Conservation (phyloP, 1,140 invertebrate genomes). For the Drosophila malerkotliana region DNA sequence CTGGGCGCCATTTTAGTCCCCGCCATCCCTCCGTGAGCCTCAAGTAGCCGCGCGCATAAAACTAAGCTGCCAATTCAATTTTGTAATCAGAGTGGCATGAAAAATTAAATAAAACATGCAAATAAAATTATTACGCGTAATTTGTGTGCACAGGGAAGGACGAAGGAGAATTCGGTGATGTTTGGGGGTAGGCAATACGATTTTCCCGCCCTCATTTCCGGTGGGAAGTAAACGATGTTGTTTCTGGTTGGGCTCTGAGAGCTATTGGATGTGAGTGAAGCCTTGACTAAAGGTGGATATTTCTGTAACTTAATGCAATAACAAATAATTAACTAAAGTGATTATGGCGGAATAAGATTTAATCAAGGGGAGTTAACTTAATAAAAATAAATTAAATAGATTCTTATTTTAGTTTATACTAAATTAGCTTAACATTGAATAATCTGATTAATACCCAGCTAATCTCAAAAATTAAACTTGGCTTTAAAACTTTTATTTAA, state of each 20-base stretch:
- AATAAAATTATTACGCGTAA: conserved; percentile 82
- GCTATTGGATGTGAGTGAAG: conserved; percentile 14
- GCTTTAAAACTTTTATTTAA: conserved; percentile 27
- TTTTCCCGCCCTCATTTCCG: conserved; percentile 16
- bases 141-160: conserved; percentile 61
- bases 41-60: conserved; percentile 68
- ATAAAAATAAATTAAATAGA: too few species aligned
- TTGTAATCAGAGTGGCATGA: conserved; percentile 81
- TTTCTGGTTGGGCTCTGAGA: conserved; percentile 11
- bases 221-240: conserved; percentile 13
- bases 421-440: too few species aligned
- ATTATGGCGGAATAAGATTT: conserved; percentile 9
- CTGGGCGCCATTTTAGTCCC: conserved; percentile 19
- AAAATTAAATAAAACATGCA: conserved; percentile 83
- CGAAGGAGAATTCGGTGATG: conserved; percentile 5
- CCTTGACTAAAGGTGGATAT: neutral
- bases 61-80: conserved; percentile 82
- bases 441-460: too few species aligned
- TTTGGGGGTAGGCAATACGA: conserved; percentile 10
- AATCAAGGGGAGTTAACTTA: conserved; percentile 47
- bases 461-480: too few species aligned
- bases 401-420: too few species aligned
- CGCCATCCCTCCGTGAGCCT: neutral
- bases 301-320: neutral
- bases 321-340: too few species aligned